Conservation (phyloP, 2,113 vertebrate genomes). For the Sisor rabdophorus region DNA sequence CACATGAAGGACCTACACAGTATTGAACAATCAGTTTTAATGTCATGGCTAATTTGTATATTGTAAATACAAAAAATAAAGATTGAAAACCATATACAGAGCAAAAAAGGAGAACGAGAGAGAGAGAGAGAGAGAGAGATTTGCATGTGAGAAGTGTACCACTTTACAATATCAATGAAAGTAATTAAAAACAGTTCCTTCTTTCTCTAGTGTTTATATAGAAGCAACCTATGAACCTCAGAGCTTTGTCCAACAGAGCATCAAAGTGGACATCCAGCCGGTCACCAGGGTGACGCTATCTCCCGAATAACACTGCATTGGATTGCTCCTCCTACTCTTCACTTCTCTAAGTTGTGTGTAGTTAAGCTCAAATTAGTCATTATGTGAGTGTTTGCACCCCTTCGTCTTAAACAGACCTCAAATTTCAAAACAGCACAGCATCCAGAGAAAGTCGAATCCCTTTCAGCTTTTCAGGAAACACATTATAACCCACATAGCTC, state of each 20-base stretch:
- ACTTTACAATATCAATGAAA: slow-evolving; percentile 1
- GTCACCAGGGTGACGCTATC: slow-evolving; percentile 37
- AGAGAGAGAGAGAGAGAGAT: neutral
- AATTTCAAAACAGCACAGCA: slow-evolving; percentile 45
- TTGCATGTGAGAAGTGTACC: neutral
- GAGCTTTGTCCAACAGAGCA: slow-evolving; percentile 29
- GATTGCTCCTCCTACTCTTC: slow-evolving; percentile 31
- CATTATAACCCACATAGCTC: neutral
- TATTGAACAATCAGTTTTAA: too few species aligned
- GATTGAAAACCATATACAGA: neutral
- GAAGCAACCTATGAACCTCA: slow-evolving; percentile 51
- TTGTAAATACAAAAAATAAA: neutral
- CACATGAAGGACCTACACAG: too few species aligned
- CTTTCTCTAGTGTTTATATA: slow-evolving; percentile 22
- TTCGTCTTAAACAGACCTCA: slow-evolving; percentile 45
- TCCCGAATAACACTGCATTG: slow-evolving; percentile 31
- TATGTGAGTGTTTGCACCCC: slow-evolving; percentile 51
- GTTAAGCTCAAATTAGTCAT: slow-evolving; percentile 56
- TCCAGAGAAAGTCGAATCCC: slow-evolving; percentile 19
- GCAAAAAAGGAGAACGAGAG: neutral
- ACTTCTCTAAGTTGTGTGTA: slow-evolving; percentile 47
- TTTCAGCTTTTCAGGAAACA: slow-evolving; percentile 13
- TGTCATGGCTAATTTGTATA: too few species aligned
- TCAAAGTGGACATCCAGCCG: slow-evolving; percentile 7
- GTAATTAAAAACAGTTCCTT: slow-evolving; percentile 20